A percentile compares a stretch with the other conserved stretches of the same genome.
Evolutionary conservation across 2,888 invertebrate species (phyloP).

Genomic region (Epiperipatus broadwayi): DNA sequence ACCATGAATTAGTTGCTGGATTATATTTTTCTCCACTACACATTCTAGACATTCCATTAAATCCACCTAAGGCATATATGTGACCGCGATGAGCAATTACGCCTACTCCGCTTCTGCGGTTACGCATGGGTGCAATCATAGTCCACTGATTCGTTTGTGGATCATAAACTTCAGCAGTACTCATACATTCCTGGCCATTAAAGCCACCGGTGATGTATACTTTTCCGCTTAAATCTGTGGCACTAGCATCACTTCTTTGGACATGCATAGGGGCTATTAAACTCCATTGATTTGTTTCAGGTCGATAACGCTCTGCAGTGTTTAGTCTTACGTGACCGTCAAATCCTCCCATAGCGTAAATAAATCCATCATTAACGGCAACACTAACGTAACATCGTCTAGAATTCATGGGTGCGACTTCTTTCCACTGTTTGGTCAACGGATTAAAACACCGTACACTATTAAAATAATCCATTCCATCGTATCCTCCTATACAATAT

Average conservation of each 20-base stretch:
- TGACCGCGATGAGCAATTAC: slow-evolving; percentile 65
- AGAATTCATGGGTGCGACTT: slow-evolving; percentile 37
- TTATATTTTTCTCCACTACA: slow-evolving; percentile 71
- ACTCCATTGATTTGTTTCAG: slow-evolving; percentile 66
- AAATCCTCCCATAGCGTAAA: slow-evolving; percentile 73
- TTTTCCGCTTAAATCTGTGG: slow-evolving; percentile 57
- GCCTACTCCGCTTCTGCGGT: slow-evolving; percentile 69
- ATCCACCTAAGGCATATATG: slow-evolving; percentile 55
- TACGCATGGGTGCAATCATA: slow-evolving; percentile 59
- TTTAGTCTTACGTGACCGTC: slow-evolving; percentile 68
- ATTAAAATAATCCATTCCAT: slow-evolving; percentile 71
- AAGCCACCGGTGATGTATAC: slow-evolving; percentile 71
- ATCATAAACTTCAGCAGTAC: slow-evolving; percentile 60
- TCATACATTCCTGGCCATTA: slow-evolving; percentile 73
- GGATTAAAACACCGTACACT: slow-evolving; percentile 72
- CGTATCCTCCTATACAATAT: slow-evolving; percentile 77
- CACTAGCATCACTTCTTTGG: slow-evolving; percentile 73
- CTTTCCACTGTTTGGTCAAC: slow-evolving; percentile 60
- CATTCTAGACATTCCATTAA: slow-evolving; percentile 73
- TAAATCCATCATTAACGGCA: slow-evolving; percentile 49
- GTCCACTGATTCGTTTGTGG: slow-evolving; percentile 63
- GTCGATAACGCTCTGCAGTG: slow-evolving; percentile 66
- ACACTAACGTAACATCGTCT: slow-evolving; percentile 63
- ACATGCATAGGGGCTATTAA: slow-evolving; percentile 68
- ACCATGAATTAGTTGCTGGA: slow-evolving; percentile 57